phyloP scores from a whole-genome alignment of 2,113 vertebrate genomes.

The Bombycilla garrulus region DNA sequence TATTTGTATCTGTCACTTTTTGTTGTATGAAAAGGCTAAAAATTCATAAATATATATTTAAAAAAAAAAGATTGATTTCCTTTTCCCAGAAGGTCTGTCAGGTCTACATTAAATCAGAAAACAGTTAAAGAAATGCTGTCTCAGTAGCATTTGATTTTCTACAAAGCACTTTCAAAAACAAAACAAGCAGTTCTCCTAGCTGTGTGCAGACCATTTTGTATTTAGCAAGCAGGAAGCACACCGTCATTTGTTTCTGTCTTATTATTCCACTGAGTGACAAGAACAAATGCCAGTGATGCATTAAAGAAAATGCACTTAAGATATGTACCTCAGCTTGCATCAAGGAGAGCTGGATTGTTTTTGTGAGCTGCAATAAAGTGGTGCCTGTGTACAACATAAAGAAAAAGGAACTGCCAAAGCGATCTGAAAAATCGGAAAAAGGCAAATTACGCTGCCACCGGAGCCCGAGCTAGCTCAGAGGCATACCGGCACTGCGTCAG shows the following conservation, averaged over 20 bases:
- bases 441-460: neutral
- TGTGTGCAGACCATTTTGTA: neutral
- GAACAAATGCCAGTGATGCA: neutral
- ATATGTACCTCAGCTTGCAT: neutral
- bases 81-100: neutral
- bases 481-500: too few relatives aligned
- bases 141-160: slow-evolving; percentile 4
- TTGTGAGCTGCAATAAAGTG: neutral
- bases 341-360: neutral
- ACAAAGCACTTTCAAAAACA: neutral
- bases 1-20: neutral
- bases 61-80: neutral
- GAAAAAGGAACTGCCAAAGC: neutral
- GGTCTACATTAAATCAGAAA: neutral
- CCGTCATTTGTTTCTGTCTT: slow-evolving; percentile 21
- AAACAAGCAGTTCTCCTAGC: neutral
- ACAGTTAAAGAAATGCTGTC: neutral
- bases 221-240: neutral
- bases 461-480: too few relatives aligned
- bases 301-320: neutral
- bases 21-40: neutral
- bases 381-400: neutral
- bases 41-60: neutral
- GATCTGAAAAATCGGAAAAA: neutral
- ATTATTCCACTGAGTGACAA: slow-evolving; percentile 11